phyloP scores from a whole-genome alignment of 2,797 vertebrate genomes.

The Siniperca undulata region DNA sequence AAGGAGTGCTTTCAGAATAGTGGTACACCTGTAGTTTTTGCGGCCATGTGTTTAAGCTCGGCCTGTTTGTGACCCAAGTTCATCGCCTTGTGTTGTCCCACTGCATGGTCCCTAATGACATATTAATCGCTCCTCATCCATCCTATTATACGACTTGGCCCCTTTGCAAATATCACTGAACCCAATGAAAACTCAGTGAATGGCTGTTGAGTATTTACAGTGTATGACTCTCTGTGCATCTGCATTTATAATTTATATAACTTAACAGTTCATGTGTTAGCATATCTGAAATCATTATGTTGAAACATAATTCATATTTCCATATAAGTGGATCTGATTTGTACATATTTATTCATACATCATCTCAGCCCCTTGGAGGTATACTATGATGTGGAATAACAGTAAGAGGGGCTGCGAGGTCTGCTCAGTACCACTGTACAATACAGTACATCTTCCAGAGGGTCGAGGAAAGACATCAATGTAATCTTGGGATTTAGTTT shows the following conservation, averaged over 20 bases:
- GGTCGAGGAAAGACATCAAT: constrained; percentile 81
- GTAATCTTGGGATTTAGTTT: constrained; percentile 88
- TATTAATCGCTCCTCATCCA: constrained; percentile 76
- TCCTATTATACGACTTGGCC: constrained; percentile 82
- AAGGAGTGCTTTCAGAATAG: constrained; percentile 89
- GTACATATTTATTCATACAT: constrained; percentile 76
- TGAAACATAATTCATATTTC: constrained; percentile 78
- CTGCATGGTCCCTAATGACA: constrained; percentile 80
- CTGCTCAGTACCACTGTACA: constrained; percentile 73
- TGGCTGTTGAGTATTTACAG: constrained; percentile 85
- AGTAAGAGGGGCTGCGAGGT: constrained; percentile 75
- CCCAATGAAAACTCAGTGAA: constrained; percentile 85
- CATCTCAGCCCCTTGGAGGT: constrained; percentile 79
- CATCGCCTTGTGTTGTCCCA: constrained; percentile 85
- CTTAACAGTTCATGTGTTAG: constrained; percentile 61
- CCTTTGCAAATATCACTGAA: constrained; percentile 88
- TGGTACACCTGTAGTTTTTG: constrained; percentile 55
- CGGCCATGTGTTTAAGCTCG: constrained; percentile 74
- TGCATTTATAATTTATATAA: constrained; percentile 69
- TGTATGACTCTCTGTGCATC: constrained; percentile 72
- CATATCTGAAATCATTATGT: constrained; percentile 74
- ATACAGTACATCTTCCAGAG: constrained; percentile 77
- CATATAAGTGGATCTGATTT: constrained; percentile 73
- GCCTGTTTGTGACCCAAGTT: constrained; percentile 82
- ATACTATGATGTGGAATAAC: constrained; percentile 77